Evolutionary conservation across 2,797 vertebrate genomes (phyloP).

Genomic region (Otolemur crassicaudatus): DNA sequence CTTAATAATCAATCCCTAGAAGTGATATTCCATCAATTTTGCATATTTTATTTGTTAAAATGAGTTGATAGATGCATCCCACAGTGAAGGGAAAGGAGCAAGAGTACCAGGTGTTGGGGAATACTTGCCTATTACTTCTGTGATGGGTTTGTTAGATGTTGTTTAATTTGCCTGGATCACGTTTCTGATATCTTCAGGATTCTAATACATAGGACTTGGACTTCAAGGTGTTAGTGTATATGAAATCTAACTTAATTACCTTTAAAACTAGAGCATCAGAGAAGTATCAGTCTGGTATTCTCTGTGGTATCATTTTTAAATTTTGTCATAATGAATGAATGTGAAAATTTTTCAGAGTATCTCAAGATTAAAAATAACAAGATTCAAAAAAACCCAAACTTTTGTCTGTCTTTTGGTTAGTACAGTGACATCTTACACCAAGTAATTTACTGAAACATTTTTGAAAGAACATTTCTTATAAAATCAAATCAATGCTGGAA

Average conservation of each 20-base stretch:
- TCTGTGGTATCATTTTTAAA: constrained; percentile 45
- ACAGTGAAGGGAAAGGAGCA: background rate
- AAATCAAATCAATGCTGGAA: constrained; percentile 31
- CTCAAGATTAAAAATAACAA: constrained; percentile 69
- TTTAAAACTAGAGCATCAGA: constrained; percentile 21
- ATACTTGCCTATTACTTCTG: background rate
- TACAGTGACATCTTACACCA: constrained; percentile 7
- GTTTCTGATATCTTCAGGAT: background rate
- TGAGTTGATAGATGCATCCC: background rate
- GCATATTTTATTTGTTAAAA: background rate
- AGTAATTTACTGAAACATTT: constrained; percentile 62
- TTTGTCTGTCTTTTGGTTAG: constrained; percentile 39
- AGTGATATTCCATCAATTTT: background rate
- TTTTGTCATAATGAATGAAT: constrained; percentile 47
- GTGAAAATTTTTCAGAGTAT: constrained; percentile 46
- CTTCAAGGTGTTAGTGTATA: constrained; percentile 6
- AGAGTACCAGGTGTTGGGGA: background rate
- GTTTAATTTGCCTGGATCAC: background rate
- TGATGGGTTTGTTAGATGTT: background rate
- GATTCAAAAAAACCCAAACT: constrained; percentile 14
- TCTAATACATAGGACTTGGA: background rate
- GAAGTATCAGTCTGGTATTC: background rate
- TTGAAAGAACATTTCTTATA: constrained; percentile 40
- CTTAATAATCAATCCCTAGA: too few relatives aligned
- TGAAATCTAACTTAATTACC: constrained; percentile 39